A percentile compares a stretch with the other conserved stretches of the same genome.
These are phyloP conservation scores for Sarcophaga subvicina DNA, from an alignment of 2,888 invertebrate species.

Conservation along the genomic window DNA sequence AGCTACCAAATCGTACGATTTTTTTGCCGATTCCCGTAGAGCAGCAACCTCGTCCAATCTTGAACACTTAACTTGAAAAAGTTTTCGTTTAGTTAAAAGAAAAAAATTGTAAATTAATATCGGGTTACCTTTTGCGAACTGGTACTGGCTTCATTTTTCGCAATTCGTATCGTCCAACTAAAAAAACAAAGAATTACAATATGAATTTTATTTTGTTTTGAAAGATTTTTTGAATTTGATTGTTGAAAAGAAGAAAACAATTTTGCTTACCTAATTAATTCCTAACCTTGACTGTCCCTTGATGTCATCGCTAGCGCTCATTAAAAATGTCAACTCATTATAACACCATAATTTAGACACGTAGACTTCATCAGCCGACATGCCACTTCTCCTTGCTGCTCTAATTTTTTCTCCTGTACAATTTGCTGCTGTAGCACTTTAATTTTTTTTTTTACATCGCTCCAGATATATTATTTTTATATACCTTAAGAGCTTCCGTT, in stretches of 20 bases:
- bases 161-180: constrained; percentile 27
- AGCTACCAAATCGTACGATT: constrained; percentile 25
- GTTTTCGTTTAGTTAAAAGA: constrained; percentile 21
- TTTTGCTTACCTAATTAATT: constrained; percentile 38
- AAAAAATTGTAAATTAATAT: constrained; percentile 17
- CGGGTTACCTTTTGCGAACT: constrained; percentile 25
- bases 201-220: constrained; percentile 13
- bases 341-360: neutral
- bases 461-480: neutral
- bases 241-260: constrained; percentile 19
- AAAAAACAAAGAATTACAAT: constrained; percentile 24
- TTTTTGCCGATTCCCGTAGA: constrained; percentile 31
- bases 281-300: constrained; percentile 1
- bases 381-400: neutral
- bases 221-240: no score
- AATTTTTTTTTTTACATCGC: no score
- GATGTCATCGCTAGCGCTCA: neutral
- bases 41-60: constrained; percentile 18
- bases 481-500: neutral
- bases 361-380: neutral
- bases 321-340: neutral
- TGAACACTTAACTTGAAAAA: constrained; percentile 18
- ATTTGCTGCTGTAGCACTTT: neutral
- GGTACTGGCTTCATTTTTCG: constrained; percentile 14
- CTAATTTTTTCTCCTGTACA: neutral